These are phyloP conservation scores for Platyrinchus mystaceus DNA, from an alignment of 2,797 vertebrate genomes.

Conservation along the genomic window DNA sequence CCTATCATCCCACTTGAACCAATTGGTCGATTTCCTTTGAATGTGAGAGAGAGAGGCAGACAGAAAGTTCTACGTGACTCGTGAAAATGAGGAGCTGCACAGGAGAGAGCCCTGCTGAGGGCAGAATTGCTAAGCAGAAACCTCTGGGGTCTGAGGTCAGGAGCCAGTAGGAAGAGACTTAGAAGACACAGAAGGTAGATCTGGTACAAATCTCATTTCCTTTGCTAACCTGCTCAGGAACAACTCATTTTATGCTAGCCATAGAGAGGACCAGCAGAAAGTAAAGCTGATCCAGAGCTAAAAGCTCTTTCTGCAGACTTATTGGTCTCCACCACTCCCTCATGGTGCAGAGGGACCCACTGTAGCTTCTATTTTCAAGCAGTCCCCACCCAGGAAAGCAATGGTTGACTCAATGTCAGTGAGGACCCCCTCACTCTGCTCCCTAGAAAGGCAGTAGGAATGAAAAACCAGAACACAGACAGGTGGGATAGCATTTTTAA, in stretches of 20 bases:
- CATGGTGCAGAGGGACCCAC: neutral
- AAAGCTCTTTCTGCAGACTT: neutral
- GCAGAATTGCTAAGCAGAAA: neutral
- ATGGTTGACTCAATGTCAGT: neutral
- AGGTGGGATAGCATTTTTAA: neutral
- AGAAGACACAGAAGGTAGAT: neutral
- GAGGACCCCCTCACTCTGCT: neutral
- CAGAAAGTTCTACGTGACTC: neutral
- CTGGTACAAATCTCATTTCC: neutral
- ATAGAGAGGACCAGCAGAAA: neutral
- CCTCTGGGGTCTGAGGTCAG: neutral
- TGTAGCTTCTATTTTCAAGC: neutral
- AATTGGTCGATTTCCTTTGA: neutral
- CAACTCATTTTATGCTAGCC: neutral
- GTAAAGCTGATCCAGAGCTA: neutral
- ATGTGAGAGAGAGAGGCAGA: neutral
- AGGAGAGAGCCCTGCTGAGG: neutral
- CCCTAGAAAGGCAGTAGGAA: neutral
- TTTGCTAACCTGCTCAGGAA: neutral
- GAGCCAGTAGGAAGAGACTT: neutral
- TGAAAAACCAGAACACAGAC: neutral
- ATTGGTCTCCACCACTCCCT: neutral
- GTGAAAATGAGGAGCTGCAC: neutral
- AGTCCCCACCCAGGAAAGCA: neutral
- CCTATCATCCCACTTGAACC: neutral